Evolutionary conservation across 2,888 invertebrate species (phyloP), one percentile per base, ranked within the genome.

Genomic region (Melipona beecheii): DNA sequence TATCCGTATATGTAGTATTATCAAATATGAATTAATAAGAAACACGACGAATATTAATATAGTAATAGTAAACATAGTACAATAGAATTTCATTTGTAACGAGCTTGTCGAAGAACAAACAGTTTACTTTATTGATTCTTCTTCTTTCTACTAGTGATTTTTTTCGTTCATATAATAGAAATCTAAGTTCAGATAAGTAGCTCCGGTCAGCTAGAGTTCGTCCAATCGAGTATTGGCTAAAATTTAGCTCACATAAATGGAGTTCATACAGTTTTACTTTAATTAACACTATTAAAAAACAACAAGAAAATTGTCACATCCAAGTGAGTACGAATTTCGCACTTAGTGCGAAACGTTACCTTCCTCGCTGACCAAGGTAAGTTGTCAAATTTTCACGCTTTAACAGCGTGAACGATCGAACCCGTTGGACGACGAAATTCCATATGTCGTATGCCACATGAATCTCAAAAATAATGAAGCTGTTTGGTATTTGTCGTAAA

Each of bases 401-500:
- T 17, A 52, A 58, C 49, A 0, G 13, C 36, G 24, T 17, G 19
- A 58, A 70, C 24, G 17, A 27, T 9, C 27, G 19, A 62, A 6
- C 19, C 24, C 11, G 62, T 27, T 1, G 60, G 27, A 24, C 62
- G 17, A 43, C 62, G 17, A 43, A 66, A 69, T 69, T 58, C 13
- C 65, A n/a, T 43, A 5, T n/a, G 60, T 58, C 75, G 15, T 27
- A 24, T 9, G 60, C 11, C 19, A 17, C 15, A 36, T 27, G 78
- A 70, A 75, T 64, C 62, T 56, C 73, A 68, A 74, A 78, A 81
- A 86, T 86, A 75, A 81, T 69, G 62, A 64, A 78, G 68, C 70
- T 31, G 74, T 79, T 75, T 73, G 76, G 69, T 80, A 79, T 75
- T 83, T 75, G 64, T 72, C 76, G 83, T 70, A 54, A 84, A 81